Percentiles rank a stretch among this genome's conserved stretches.
Conservation (phyloP, 2,888 invertebrate genomes). For the Clistopyga incitator region DNA sequence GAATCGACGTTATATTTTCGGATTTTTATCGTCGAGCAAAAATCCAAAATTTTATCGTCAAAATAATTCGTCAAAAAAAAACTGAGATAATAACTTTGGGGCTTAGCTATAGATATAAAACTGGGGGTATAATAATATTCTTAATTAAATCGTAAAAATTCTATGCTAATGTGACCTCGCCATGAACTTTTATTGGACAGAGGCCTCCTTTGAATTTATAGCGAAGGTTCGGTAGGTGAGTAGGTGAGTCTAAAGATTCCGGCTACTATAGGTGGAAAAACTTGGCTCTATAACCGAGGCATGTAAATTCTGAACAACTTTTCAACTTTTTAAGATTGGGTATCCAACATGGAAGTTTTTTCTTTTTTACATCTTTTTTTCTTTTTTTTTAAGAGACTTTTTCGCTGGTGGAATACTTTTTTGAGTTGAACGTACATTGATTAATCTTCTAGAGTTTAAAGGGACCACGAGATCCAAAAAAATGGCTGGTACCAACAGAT, state of each 20-base stretch:
- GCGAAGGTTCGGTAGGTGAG: background rate
- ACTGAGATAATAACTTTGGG: background rate
- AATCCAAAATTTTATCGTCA: background rate
- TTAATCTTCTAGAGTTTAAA: background rate
- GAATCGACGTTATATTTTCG: too few relatives aligned
- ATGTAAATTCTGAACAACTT: background rate
- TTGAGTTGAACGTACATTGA: background rate
- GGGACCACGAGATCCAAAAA: too few relatives aligned
- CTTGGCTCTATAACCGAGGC: background rate
- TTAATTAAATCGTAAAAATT: background rate
- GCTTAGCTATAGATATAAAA: background rate
- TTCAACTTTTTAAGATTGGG: conserved; percentile 1
- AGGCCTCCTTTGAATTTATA: background rate
- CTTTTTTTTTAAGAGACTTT: background rate
- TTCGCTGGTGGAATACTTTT: background rate
- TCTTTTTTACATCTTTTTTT: background rate
- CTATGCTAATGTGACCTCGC: conserved; percentile 5
- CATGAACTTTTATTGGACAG: background rate
- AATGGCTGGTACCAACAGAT: too few relatives aligned
- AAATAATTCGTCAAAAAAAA: background rate
- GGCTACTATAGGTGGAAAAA: background rate
- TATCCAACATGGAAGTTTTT: background rate
- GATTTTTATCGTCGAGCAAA: too few relatives aligned
- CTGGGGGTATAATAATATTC: background rate
- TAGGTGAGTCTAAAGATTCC: conserved; percentile 3